Base-by-base conservation (phyloP, 2,113 vertebrate species). In the Benitochromis conjunctus region DNA sequence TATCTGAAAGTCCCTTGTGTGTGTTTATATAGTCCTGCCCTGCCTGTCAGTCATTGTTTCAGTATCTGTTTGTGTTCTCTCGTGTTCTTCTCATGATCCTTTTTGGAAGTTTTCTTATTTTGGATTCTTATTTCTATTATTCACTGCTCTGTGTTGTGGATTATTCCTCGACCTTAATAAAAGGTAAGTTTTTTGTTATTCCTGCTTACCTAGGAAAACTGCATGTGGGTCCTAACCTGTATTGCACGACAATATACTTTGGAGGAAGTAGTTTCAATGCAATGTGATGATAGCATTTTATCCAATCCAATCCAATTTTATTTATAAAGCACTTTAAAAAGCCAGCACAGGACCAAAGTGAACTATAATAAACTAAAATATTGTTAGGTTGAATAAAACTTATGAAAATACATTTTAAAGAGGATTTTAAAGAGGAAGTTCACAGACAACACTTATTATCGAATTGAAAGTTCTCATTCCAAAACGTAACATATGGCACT, bases 201-300 rank as follows among this genome's bases (percentile, higher is more conserved):
- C 26, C 9, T 74, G 11, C 11, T 0, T 41, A 38, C n/a, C 62
- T 66, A 21, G 13, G 19, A 66, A 21, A 21, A 41, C 62, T 24
- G 14, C 0, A 29, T 48, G 18, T 48, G 43, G 24, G 24, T 19
- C 9, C 9, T 19, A 29, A 48, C 38, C 3, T 46, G 0, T 13
- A 29, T 14, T 74, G 5, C 41, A 18, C 29, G 14, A 18, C 66
- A 48, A 5, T 29, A 48, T 74, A 1, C 41, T 74, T 74, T 2
- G 21, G 41, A 74, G 21, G 41, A 74, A 0, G 21, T 71, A 18
- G 66, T 48, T 74, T 26, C 64, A 43, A 24, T 43, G 36, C 12
- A 43, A 43, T 43, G 62, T 21, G 19, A 66, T 46, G 8, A 3
- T 2, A 29, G 14, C 18, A 74, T 74, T 24, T 19, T 41, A 46